Conservation (phyloP, 2,113 vertebrate species). For the Chamaea fasciata region DNA sequence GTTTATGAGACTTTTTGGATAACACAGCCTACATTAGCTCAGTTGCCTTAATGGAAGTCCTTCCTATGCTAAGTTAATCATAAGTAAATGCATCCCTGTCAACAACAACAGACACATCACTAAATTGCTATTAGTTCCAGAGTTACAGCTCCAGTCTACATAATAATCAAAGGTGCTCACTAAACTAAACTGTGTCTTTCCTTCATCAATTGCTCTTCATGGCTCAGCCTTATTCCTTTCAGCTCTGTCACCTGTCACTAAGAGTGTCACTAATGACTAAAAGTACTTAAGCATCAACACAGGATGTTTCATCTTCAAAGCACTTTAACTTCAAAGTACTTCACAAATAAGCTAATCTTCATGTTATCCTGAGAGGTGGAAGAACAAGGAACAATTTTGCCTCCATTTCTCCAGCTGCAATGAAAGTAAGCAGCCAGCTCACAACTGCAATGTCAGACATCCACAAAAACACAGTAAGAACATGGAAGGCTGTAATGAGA, state of each 20-base stretch:
- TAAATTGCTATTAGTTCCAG: background rate
- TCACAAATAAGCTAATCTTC: slow-evolving; percentile 22
- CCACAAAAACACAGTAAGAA: background rate
- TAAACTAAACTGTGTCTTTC: background rate
- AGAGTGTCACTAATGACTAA: slow-evolving; percentile 8
- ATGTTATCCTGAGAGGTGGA: background rate
- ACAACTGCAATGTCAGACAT: rapidly evolving
- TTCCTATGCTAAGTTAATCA: background rate
- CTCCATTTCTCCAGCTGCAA: background rate
- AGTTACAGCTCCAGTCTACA: background rate
- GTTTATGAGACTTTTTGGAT: background rate
- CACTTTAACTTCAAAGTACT: slow-evolving; percentile 13
- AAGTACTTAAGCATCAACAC: background rate
- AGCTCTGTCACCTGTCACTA: background rate
- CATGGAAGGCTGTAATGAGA: background rate
- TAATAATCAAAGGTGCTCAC: background rate
- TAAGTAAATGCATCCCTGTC: background rate
- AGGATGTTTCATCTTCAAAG: slow-evolving; percentile 39
- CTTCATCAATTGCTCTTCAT: background rate
- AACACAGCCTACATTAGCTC: background rate
- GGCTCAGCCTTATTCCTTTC: background rate
- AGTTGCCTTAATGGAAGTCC: background rate
- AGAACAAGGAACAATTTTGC: background rate
- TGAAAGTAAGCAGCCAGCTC: background rate
- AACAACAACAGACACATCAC: background rate